Base-by-base conservation (phyloP, 2,113 vertebrate species). In the Eurystomus gularis region DNA sequence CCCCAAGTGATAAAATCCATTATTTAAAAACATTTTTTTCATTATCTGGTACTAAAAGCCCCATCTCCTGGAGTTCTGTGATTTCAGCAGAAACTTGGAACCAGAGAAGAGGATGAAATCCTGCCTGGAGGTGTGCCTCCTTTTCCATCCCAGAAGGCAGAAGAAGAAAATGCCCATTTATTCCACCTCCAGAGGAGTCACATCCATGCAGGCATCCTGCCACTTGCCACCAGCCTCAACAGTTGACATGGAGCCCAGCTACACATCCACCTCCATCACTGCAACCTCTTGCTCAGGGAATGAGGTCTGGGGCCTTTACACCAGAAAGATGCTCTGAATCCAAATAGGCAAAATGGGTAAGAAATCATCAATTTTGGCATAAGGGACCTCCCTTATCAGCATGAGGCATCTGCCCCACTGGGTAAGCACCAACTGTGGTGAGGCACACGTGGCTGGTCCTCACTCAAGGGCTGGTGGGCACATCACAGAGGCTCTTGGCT, bases 401-500 rank as follows among this genome's bases (percentile, higher is more conserved):
- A 64, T 0, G 1, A 60, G 62, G 26, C 25, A 24, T 10, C 11
- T 2, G 7, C 10, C 28, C 9, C 1, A 0, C 54, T 44, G 72
- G 28, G 46, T 19, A 7, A 48, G 35, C 60, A 82, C 24, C 20
- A 33, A 69, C 40, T 0, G 0, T 29, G 37, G 24, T 37, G 44
- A 35, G 42, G 37, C 31, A 58, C 51, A 0, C 3, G 28, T 44
- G 37, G 26, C 44, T 25, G 26, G 24, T 51, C 37, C 35, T 28
- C 0, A 0, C 25, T 11, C 24, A 20, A 57, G 82, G 52, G 29
- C 28, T 52, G 54, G 5, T 46, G 64, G 35, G 20, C 44, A 52
- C 0, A 0, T 33, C 4, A 0, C 29, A 5, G 54, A 1, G 1
- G n/a, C 19, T 49, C 29, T 49, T 1, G 4, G 64, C 82, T 54